Evolutionary conservation across 2,888 invertebrate genomes (phyloP), one percentile per base, ranked within the genome.

Genomic region (Trimorus sp.): DNA sequence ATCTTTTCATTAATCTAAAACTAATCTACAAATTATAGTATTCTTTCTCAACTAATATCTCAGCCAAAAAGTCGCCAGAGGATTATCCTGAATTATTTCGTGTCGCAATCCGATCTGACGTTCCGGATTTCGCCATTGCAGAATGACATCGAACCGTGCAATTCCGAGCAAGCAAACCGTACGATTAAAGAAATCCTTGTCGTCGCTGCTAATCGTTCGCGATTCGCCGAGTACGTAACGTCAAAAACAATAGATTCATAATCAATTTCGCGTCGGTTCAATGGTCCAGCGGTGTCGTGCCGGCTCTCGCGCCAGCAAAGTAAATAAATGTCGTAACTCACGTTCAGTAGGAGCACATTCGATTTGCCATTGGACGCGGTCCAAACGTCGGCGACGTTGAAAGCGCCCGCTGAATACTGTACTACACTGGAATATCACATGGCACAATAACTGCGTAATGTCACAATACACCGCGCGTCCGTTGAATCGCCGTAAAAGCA

Each of bases 251-350:
- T 75, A 56, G 75, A 71, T 66, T 80, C 54, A 75, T 76, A 80
- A 80, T 80, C 70, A 80, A 80, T 80, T 80, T 80, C 69, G 26
- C 51, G 51, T 71, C 76, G 75, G 49, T 76, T 38, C 65, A 66
- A 70, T 70, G 54, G 58, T 37, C 45, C 62, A 48, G 42, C 37
- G 53, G 63, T 75, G 60, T 75, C 56, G 70, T 16, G 49, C 40
- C 40, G 73, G 56, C 62, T 69, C 49, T 63, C 54, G 45, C 56
- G 49, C 68, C 51, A 78, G 69, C 68, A 86, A 87, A 87, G 86
- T 87, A 89, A 88, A 89, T 88, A 88, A 88, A 88, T 85, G 88
- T 87, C 88, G 88, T 90, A 90, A 90, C 87, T 90, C 89, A 89
- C 89, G 89, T 88, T 90, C 88, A 89, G 88, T 88, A 89, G 88